Evolutionary conservation across 1,140 invertebrate genomes (phyloP), one percentile per base, ranked within the genome.

Genomic region (Drosophila persimilis): DNA sequence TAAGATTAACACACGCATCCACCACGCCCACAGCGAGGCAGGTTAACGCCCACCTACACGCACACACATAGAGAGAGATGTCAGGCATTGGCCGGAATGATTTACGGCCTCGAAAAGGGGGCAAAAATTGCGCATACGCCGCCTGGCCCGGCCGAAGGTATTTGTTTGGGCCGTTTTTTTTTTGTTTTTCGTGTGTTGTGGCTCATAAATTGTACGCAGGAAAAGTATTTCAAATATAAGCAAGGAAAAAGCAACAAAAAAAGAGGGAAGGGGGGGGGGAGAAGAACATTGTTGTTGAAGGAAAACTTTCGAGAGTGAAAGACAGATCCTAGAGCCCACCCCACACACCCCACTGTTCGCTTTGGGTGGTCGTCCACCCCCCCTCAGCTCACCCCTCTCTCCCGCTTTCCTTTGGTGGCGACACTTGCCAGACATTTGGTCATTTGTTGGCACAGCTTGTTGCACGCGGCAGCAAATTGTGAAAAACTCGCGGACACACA

Each of bases 371-470:
- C 78, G 72, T 43, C 24, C 53, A 1, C 20, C 39, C 20, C 39
- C 39, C 13, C 11, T 13, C 35, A 13, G 22, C 61, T 20, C 52
- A n/a, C 22, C 15, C 35, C 8, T 39, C 35, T 6, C 4, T 5
- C 24, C 24, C 39, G 26, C 8, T 70, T 53, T 57, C 43, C 64
- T 64, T 57, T 48, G 66, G 66, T 70, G 66, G 66, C 66, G 77
- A 80, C 77, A 81, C 83, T 65, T 60, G 77, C 31, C 78, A 88
- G 81, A 81, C 81, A 78, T 86, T 86, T 88, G 81, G 81, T 81
- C 81, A 86, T 86, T 86, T 86, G 81, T 86, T 86, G 77, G 62
- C 77, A 71, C 65, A 69, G 81, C 80, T 86, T 85, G 80, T 74
- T 71, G 73, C 73, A 26, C 45, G 77, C 45, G 73, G 4, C 71